Base-by-base conservation (phyloP, 64 coral and sea anemone genomes). In the Trachythela sp. region DNA sequence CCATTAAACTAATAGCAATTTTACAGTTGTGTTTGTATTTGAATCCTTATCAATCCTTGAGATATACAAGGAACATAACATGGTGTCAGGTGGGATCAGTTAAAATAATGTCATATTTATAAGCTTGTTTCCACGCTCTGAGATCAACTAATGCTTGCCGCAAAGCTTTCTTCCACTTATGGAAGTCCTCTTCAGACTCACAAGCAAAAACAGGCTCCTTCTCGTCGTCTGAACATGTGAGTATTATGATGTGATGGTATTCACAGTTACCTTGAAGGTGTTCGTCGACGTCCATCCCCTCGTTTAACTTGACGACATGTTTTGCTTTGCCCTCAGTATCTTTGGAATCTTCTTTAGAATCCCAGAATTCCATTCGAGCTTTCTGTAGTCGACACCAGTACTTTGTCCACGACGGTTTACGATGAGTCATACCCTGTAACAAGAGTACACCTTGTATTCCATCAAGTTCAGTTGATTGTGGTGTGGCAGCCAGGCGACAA, bases 261-360 rank as follows among this genome's bases (percentile, higher is more conserved):
- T 72, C 68, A 72, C 68, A 72, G 68, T 72, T 72, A 2, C 68
- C 68, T 72, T 72, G 68, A 26, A 72, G 68, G 33, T 72, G 68
- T 72, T 72, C 68, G 18, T 72, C 68, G 11, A 72, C 68, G 10
- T 72, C 33, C 68, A 72, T 72, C 17, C 68, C 68, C 68, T 72
- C 15, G 1, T 72, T 72, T 26, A 72, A 72, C 24, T 14, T 35
- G 29, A 72, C 26, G 1, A 72, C 68, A 26, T 10, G 10, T 35
- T 2, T 35, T 26, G 68, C 17, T 72, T 72, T 72, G 10, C 24
- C 33, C 13, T 72, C 68, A 72, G 68, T 26, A 35, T 1, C 33
- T 27, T 72, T 72, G 1, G 68, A 14, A 9, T 72, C n/a, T 26
- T 72, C 68, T 35, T 72, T 26, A 35, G 24, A 27, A 27, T 72